Evolutionary conservation across 2,797 vertebrate species (phyloP).

Genomic region (Sebastes variabilis): DNA sequence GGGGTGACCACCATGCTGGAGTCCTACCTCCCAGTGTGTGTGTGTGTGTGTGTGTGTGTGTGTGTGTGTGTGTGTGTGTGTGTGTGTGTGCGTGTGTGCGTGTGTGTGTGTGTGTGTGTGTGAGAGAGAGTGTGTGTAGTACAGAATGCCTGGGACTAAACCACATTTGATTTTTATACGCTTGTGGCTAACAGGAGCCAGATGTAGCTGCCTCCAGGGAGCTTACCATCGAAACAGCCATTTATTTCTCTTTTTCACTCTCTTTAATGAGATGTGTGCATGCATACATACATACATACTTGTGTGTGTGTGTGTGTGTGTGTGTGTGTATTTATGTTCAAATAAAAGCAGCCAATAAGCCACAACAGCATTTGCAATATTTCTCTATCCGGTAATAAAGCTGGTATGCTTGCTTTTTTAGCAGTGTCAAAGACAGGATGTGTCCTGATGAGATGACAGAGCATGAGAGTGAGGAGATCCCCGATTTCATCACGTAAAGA

Average conservation of each 20-base stretch:
- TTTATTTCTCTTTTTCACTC: conserved; percentile 62
- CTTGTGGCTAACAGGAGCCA: conserved; percentile 81
- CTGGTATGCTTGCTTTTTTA: not conserved
- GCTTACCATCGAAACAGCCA: conserved; percentile 60
- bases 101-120: no score
- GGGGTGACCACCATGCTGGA: conserved; percentile 77
- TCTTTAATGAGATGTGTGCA: conserved; percentile 67
- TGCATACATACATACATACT: conserved; percentile 25
- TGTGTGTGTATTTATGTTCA: conserved; percentile 1
- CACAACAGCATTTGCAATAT: conserved; percentile 13
- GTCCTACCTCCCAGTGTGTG: conserved; percentile 72
- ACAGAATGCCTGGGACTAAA: conserved; percentile 65
- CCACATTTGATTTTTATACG: conserved; percentile 78
- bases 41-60: conserved; percentile 46
- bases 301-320: not conserved
- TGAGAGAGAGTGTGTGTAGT: conserved; percentile 8
- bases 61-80: conserved; percentile 13
- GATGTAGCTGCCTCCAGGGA: conserved; percentile 74
- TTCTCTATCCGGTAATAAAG: conserved; percentile 1
- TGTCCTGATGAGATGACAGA: conserved; percentile 36
- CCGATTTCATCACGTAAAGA: conserved; percentile 60
- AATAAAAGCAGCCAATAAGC: conserved; percentile 44
- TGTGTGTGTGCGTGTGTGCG: no score
- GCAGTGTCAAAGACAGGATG: conserved; percentile 27
- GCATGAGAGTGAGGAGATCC: conserved; percentile 38